Percentiles rank a stretch among this genome's conserved stretches.
Conservation (phyloP, 2,888 invertebrate species). For the Troides aeacus region DNA sequence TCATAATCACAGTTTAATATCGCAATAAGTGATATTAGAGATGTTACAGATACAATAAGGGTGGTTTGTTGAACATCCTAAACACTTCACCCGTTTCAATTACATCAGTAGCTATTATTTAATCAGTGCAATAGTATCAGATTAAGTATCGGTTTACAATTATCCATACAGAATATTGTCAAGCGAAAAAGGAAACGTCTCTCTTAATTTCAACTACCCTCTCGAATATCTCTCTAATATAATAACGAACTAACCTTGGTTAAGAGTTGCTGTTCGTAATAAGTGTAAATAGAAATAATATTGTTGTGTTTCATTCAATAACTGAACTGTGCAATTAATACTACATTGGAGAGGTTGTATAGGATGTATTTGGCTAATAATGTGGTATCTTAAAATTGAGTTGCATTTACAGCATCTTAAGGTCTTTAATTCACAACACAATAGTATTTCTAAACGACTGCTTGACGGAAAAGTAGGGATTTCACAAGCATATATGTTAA, state of each 20-base stretch:
- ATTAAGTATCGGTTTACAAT: slow-evolving; percentile 47
- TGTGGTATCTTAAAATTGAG: too few species aligned
- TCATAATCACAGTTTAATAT: slow-evolving; percentile 7
- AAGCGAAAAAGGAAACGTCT: slow-evolving; percentile 59
- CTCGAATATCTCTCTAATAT: not conserved
- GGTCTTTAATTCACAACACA: too few species aligned
- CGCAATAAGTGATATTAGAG: not conserved
- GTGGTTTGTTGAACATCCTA: not conserved
- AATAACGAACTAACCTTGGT: not conserved
- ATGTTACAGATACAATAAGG: slow-evolving; percentile 8
- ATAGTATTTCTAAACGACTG: too few species aligned
- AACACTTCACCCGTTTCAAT: slow-evolving; percentile 10
- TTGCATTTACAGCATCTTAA: too few species aligned
- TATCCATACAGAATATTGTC: slow-evolving; percentile 50
- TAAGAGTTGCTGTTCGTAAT: not conserved
- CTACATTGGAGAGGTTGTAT: too few species aligned
- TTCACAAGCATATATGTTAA: too few species aligned
- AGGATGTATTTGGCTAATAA: too few species aligned
- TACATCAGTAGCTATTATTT: not conserved
- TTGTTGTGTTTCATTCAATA: too few species aligned
- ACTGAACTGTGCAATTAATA: too few species aligned
- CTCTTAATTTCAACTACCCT: slow-evolving; percentile 53
- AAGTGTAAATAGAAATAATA: too few species aligned
- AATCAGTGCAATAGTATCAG: slow-evolving; percentile 20
- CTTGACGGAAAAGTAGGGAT: too few species aligned